phyloP scores from a whole-genome alignment of 2,113 vertebrate genomes.

The Charina bottae region DNA sequence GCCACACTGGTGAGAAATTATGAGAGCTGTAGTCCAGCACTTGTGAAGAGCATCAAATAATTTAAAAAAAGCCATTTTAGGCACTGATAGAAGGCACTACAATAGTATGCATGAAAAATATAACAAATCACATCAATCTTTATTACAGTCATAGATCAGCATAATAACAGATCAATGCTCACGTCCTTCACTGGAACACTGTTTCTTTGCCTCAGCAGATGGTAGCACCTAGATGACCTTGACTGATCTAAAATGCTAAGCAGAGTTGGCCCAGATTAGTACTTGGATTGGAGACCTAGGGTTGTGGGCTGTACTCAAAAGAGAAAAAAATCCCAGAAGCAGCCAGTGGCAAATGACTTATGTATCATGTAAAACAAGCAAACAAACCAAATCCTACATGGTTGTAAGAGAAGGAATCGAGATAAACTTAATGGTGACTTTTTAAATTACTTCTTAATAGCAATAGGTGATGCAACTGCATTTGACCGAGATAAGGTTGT shows the following conservation, averaged over 20 bases:
- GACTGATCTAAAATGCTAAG: neutral
- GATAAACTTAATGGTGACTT: neutral
- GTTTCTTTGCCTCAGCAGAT: neutral
- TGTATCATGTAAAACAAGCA: neutral
- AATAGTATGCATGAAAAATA: neutral
- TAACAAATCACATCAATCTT: neutral
- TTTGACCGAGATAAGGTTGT: neutral
- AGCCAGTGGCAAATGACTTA: neutral
- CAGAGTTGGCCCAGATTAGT: neutral
- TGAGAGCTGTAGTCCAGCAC: neutral
- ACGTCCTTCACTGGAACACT: neutral
- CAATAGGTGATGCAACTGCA: neutral
- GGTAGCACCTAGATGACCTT: neutral
- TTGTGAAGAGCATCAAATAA: neutral
- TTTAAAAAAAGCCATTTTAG: neutral
- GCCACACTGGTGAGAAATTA: neutral
- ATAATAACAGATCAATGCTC: neutral
- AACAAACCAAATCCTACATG: neutral
- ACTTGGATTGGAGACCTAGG: neutral
- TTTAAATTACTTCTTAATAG: neutral
- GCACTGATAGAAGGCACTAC: neutral
- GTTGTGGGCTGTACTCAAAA: neutral
- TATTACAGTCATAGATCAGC: neutral
- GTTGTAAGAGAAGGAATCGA: neutral
- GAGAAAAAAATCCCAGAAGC: neutral